phyloP scores from a whole-genome alignment of 92 coral and sea anemone species.

The Muricea muricata region DNA sequence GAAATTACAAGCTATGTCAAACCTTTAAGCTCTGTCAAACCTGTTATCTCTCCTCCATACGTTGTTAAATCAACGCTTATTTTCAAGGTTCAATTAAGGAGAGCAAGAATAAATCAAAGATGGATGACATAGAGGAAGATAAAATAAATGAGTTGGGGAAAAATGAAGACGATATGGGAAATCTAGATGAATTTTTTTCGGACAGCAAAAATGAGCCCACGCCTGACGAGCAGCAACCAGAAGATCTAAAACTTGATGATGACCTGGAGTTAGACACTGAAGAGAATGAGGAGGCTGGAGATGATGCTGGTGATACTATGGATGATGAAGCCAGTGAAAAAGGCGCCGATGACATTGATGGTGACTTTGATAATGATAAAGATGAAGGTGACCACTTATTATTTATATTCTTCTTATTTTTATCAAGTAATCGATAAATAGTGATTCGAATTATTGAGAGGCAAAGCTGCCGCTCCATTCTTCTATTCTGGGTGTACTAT shows the following conservation, averaged over 20 bases:
- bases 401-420: too few relatives aligned
- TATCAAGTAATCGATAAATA: too few relatives aligned
- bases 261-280: conserved; percentile 77
- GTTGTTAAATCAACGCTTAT: neutral
- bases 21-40: too few relatives aligned
- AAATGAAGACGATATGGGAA: conserved; percentile 78
- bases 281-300: conserved; percentile 52
- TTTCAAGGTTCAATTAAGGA: conserved; percentile 64
- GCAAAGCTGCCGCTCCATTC: too few relatives aligned
- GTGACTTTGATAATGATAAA: conserved; percentile 13
- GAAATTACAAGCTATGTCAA: too few relatives aligned
- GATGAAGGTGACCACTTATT: conserved; percentile 27
- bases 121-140: conserved; percentile 59
- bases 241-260: conserved; percentile 79
- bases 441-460: too few relatives aligned
- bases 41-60: too few relatives aligned
- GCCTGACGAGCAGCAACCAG: conserved; percentile 58
- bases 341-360: conserved; percentile 20
- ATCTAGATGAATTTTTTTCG: conserved; percentile 74
- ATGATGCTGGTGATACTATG: conserved; percentile 30
- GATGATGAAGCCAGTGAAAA: conserved; percentile 36
- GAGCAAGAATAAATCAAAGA: conserved; percentile 50
- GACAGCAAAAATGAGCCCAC: conserved; percentile 61
- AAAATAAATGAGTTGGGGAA: conserved; percentile 62
- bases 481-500: too few relatives aligned